These are phyloP conservation scores for Coluber constrictor DNA, from an alignment of 2,797 vertebrate species.

Conservation along the genomic window DNA sequence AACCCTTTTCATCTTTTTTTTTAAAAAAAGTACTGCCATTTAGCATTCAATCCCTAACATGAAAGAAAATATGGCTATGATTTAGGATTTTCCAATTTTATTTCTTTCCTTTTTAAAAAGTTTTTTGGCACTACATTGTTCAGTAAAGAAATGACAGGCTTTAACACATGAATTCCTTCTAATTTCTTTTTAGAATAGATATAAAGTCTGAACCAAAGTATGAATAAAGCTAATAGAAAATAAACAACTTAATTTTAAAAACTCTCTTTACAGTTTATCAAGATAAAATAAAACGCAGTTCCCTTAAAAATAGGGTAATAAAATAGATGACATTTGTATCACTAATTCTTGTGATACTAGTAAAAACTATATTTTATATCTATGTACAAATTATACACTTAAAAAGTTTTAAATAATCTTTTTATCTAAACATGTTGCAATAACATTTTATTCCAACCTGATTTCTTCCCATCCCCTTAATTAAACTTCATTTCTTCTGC, in stretches of 20 bases:
- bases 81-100: constrained; percentile 69
- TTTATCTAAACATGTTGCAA: constrained; percentile 78
- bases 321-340: constrained; percentile 99
- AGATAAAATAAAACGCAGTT: constrained; percentile 90
- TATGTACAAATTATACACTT: constrained; percentile 99
- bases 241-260: constrained; percentile 92
- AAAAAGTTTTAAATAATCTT: constrained; percentile 88
- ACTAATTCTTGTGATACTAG: constrained; percentile 92
- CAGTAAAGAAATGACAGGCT: constrained; percentile 84
- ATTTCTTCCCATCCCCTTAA: constrained; percentile 65
- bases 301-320: constrained; percentile 99
- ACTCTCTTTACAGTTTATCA: constrained; percentile 89
- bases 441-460: constrained; percentile 80
- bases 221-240: constrained; percentile 99
- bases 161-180: constrained; percentile 90
- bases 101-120: constrained; percentile 74
- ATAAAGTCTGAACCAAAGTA: constrained; percentile 89
- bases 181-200: constrained; percentile 86
- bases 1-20: background rate
- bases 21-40: background rate
- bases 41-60: constrained; percentile 48
- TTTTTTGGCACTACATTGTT: constrained; percentile 93
- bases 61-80: constrained; percentile 42
- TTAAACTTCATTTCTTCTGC: constrained; percentile 90
- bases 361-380: constrained; percentile 89